Conservation (phyloP, 2,888 invertebrate genomes). For the Ariolimax columbianus region DNA sequence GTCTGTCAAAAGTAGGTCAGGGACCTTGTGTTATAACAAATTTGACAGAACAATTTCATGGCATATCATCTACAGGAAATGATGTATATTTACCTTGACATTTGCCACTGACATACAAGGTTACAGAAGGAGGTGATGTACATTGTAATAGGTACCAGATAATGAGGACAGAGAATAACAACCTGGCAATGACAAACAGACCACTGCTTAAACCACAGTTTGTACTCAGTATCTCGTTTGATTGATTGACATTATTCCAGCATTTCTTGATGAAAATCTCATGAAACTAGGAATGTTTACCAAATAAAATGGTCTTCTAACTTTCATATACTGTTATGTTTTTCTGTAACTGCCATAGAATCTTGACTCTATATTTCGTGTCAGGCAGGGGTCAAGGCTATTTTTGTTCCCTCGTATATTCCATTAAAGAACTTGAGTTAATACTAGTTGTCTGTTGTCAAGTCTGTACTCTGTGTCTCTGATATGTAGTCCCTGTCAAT, state of each 20-base stretch:
- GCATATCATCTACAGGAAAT: no score
- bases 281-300: neutral
- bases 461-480: neutral
- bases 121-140: neutral
- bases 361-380: constrained; percentile 2
- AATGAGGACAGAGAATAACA: no score
- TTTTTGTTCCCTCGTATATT: constrained; percentile 11
- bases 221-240: no score
- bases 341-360: neutral
- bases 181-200: no score
- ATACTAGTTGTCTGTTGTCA: neutral
- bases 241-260: neutral
- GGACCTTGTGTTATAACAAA: no score
- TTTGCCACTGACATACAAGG: neutral
- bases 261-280: neutral
- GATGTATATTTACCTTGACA: no score
- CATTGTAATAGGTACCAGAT: neutral
- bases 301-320: neutral
- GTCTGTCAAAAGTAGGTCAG: no score
- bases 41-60: no score
- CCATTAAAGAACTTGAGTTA: constrained; percentile 3
- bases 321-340: neutral
- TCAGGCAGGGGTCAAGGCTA: neutral
- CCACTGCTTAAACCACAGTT: no score
- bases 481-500: no score